Conservation (phyloP, 1,140 invertebrate species). For the Nylanderia fulva region DNA sequence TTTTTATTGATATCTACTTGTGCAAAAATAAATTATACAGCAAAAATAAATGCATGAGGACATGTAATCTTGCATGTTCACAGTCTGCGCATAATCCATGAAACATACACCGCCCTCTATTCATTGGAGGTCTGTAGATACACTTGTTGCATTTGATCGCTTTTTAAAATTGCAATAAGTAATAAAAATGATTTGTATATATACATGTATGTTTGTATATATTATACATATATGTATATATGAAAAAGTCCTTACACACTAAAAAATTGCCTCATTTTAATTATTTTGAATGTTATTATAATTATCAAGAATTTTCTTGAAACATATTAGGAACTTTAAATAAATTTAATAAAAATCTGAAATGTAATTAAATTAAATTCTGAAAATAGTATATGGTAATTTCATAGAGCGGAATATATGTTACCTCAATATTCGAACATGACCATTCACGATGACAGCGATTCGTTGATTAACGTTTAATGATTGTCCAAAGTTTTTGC, state of each 20-base stretch:
- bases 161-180: no score
- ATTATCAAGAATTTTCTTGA: neutral
- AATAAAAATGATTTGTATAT: neutral
- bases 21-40: neutral
- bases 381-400: neutral
- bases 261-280: no score
- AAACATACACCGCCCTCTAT: neutral
- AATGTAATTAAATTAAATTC: neutral
- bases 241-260: neutral
- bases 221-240: neutral
- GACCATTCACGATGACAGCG: slow-evolving; percentile 17
- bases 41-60: neutral
- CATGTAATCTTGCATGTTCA: neutral
- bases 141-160: slow-evolving; percentile 26
- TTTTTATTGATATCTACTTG: neutral
- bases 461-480: slow-evolving; percentile 27
- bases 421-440: slow-evolving; percentile 57
- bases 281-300: neutral
- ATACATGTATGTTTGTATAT: neutral
- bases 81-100: neutral
- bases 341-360: neutral
- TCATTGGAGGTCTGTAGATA: neutral
- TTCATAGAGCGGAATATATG: neutral
- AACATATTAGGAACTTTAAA: neutral
- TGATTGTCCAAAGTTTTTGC: slow-evolving; percentile 24